Evolutionary conservation across 2,113 vertebrate genomes (phyloP).

Genomic region (Puntigrus tetrazona): DNA sequence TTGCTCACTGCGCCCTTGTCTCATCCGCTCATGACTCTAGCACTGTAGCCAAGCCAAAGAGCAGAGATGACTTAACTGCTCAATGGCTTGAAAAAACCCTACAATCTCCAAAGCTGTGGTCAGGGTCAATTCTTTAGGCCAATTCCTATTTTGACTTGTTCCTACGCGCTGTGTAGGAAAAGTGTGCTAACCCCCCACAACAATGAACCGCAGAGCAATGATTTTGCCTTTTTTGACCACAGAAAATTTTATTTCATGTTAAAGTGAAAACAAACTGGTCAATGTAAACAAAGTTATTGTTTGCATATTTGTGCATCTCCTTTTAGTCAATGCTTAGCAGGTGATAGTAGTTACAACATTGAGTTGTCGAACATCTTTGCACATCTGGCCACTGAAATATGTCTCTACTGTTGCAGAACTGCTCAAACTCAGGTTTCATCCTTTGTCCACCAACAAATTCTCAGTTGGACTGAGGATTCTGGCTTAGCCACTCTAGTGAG

Average conservation of each 20-base stretch:
- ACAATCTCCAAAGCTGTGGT: background rate
- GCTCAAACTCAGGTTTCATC: background rate
- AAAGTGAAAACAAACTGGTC: background rate
- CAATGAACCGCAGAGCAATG: background rate
- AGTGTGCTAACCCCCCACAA: background rate
- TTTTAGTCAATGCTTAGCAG: background rate
- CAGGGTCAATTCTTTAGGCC: background rate
- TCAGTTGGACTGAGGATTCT: background rate
- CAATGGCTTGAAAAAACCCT: conserved; percentile 19
- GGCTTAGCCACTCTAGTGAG: background rate
- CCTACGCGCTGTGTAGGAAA: background rate
- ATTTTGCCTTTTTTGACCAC: background rate
- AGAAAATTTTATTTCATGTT: background rate
- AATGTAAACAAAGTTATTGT: background rate
- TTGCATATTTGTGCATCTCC: background rate
- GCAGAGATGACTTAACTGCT: background rate
- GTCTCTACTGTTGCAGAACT: background rate
- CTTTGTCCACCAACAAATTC: background rate
- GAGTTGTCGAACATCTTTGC: background rate
- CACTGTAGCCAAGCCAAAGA: conserved; percentile 21
- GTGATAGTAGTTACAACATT: background rate
- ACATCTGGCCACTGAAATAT: background rate
- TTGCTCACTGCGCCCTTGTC: background rate
- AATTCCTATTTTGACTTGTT: background rate
- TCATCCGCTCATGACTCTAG: conserved; percentile 11